These are phyloP conservation scores for Drosophila persimilis DNA, from an alignment of 1,140 invertebrate species.

Conservation along the genomic window DNA sequence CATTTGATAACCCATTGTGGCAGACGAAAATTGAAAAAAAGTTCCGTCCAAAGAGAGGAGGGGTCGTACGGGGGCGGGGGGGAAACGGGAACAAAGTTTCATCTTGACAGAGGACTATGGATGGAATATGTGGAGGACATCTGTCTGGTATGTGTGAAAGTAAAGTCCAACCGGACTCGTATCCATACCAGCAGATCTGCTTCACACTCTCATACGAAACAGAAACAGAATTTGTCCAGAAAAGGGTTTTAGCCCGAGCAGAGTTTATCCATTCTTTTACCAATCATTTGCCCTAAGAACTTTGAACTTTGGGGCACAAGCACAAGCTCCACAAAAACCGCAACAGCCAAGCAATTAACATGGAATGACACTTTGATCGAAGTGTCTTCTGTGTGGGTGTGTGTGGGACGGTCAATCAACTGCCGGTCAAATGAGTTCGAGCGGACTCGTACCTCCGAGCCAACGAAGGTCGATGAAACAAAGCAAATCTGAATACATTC, in stretches of 20 bases:
- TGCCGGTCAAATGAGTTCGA: conserved; percentile 15
- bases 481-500: conserved; percentile 4
- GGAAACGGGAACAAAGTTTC: conserved; percentile 9
- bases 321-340: conserved; percentile 37
- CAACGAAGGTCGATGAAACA: neutral
- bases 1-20: conserved; percentile 81
- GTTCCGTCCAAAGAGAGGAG: conserved; percentile 37
- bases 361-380: conserved; percentile 57
- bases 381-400: conserved; percentile 48
- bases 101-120: conserved; percentile 16
- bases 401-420: conserved; percentile 37
- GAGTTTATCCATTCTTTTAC: too few relatives aligned
- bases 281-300: conserved; percentile 24
- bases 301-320: conserved; percentile 39
- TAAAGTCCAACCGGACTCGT: conserved; percentile 50
- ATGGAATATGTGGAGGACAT: conserved; percentile 17
- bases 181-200: conserved; percentile 19
- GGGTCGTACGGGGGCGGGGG: conserved; percentile 2
- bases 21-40: conserved; percentile 78
- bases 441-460: conserved; percentile 10
- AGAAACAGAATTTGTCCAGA: conserved; percentile 22
- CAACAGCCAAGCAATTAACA: conserved; percentile 56
- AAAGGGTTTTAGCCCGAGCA: conserved; percentile 28
- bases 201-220: neutral
- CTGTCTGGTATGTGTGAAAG: conserved; percentile 48